Base-by-base conservation (phyloP, 2,888 invertebrate genomes). In the Mactromeris polynyma region DNA sequence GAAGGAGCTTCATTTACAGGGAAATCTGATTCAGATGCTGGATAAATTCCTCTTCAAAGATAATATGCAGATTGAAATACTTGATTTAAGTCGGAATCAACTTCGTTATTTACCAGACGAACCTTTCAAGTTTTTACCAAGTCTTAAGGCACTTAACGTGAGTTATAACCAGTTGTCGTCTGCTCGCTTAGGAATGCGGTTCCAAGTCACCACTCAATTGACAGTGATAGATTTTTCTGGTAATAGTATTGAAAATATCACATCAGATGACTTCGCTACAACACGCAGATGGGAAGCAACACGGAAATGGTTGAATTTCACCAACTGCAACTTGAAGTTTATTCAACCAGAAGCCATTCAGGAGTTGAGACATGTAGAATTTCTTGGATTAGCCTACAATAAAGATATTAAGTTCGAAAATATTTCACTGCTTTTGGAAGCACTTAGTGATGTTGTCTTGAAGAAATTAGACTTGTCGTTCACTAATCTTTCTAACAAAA, bases 51-150 rank as follows among this genome's bases (percentile, higher is more conserved):
- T 94, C 31, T 94, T 95, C 89, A 73, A 90, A 42, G 93, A 93
- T 42, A 92, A 88, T 46, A 81, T 85, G 9, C 83, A 91, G 21
- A 85, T 95, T 78, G 92, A 94, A 82, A 86, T 89, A n/a, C 87
- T 95, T 11, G 95, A 95, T 86, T 83, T 95, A 9, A 94, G 94
- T 89, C 88, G 90, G 33, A 95, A 95, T 87, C 73, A 90, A n/a
- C 90, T 95, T 26, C 82, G 87, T 33, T 83, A 87, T 17, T 80
- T 95, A 31, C 95, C 95, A 3, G 93, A 94, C 73, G 83, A 87
- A 2, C 89, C 93, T 0, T 93, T 95, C 83, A 87, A 90, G 26
- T 93, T 88, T 81, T 87, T 95, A 11, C 86, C 86, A 46, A 94
- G 93, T 58, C 88, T 95, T 31, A 91, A 87, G 69, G 51, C 93